A percentile compares a stretch with the other conserved stretches of the same genome.
phyloP scores from a whole-genome alignment of 2,797 vertebrate genomes.

The Xerus rutilus region DNA sequence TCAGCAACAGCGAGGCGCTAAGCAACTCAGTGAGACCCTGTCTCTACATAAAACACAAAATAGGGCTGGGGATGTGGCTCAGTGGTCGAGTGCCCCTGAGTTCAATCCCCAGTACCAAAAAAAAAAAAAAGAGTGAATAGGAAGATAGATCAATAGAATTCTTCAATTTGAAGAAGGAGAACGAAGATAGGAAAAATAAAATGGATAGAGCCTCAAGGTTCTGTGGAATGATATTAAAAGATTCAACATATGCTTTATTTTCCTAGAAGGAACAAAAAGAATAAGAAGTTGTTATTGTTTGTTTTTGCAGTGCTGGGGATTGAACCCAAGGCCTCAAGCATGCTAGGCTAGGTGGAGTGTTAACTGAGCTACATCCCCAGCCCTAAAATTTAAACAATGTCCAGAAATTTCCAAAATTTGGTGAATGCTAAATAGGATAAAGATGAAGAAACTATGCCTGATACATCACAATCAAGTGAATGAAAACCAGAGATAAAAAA shows the following conservation, averaged over 20 bases:
- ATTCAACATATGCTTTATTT: not conserved
- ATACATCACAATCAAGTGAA: not conserved
- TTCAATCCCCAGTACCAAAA: too few relatives aligned
- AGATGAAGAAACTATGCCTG: not conserved
- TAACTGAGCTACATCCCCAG: too few relatives aligned
- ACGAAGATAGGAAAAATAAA: conserved; percentile 27
- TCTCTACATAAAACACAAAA: too few relatives aligned
- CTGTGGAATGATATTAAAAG: not conserved
- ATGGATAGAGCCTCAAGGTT: not conserved
- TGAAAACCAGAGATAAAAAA: not conserved
- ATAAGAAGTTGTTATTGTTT: not conserved
- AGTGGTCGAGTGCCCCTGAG: too few relatives aligned
- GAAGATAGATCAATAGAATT: conserved; percentile 1
- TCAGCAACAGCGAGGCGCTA: too few relatives aligned
- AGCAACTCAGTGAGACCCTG: too few relatives aligned
- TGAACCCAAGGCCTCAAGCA: too few relatives aligned
- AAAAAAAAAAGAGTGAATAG: not conserved
- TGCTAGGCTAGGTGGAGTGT: too few relatives aligned
- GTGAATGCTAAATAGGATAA: not conserved
- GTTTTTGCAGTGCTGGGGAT: too few relatives aligned
- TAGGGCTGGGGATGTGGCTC: too few relatives aligned
- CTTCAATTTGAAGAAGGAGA: not conserved
- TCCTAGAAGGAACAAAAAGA: not conserved
- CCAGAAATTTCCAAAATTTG: conserved; percentile 2
- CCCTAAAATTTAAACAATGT: not conserved